These are phyloP conservation scores for Crocuta crocuta DNA, from an alignment of 2,113 vertebrate species.

Conservation along the genomic window DNA sequence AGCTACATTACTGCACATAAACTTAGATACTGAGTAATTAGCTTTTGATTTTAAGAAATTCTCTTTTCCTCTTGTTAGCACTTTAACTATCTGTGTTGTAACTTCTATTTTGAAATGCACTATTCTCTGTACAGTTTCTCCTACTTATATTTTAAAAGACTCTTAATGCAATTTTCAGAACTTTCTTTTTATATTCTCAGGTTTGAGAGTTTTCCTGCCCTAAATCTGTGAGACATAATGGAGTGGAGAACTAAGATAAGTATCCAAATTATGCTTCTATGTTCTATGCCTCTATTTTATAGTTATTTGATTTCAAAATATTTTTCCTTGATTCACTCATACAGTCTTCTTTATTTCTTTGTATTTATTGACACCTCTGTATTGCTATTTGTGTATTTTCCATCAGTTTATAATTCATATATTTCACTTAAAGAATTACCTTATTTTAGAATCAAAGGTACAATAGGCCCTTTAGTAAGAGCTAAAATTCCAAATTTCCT, in stretches of 20 bases:
- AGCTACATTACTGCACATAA: not conserved
- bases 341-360: not conserved
- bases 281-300: not conserved
- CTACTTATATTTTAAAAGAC: constrained; percentile 2
- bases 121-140: not conserved
- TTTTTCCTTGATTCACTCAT: not conserved
- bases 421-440: not conserved
- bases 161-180: not conserved
- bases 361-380: not conserved
- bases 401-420: not conserved
- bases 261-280: not conserved
- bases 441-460: constrained; percentile 33
- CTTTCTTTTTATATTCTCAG: not conserved
- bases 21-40: constrained; percentile 25
- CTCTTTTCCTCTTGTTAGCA: not conserved
- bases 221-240: not conserved
- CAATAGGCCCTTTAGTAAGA: not conserved
- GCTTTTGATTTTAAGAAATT: constrained; percentile 47
- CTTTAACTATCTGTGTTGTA: not conserved
- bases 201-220: not conserved
- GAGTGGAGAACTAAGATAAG: not conserved
- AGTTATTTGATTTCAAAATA: not conserved
- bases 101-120: not conserved
- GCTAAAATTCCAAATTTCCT: not conserved
- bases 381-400: not conserved